These are phyloP conservation scores for Centropus unirufus DNA, from an alignment of 2,113 vertebrate species.

Conservation along the genomic window DNA sequence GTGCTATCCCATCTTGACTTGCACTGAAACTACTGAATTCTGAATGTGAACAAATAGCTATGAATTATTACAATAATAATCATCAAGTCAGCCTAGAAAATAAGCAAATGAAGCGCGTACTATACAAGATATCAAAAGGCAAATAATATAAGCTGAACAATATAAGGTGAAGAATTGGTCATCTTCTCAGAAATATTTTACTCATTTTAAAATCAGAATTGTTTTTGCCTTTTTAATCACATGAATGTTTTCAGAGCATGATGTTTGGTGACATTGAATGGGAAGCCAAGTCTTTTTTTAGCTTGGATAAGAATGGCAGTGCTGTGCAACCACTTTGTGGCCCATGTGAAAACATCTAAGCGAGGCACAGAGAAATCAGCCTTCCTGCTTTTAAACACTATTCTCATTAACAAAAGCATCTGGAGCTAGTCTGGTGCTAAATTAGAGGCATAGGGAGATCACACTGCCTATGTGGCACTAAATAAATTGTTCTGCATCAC, in stretches of 20 bases:
- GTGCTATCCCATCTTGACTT: background rate
- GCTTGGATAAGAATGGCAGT: background rate
- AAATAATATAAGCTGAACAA: background rate
- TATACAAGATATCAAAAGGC: background rate
- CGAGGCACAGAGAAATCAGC: background rate
- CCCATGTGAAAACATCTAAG: constrained; percentile 21
- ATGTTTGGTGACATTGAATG: background rate
- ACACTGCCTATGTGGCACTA: background rate
- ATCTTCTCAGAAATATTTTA: background rate
- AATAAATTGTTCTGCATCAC: background rate
- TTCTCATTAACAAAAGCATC: constrained; percentile 46
- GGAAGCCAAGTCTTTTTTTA: constrained; percentile 13
- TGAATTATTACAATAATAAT: background rate
- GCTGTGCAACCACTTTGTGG: constrained; percentile 3
- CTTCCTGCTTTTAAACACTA: background rate
- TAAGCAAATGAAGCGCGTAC: background rate
- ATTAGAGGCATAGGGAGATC: background rate
- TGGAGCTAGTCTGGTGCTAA: constrained; percentile 43
- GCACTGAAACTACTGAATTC: background rate
- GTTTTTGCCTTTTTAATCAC: background rate
- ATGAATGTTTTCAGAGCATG: background rate
- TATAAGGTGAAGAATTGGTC: background rate
- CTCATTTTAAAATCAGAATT: background rate
- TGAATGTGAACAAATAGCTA: background rate
- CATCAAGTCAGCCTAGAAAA: background rate